Base-by-base conservation (phyloP, 2,888 invertebrate species). In the Sturmia bella region DNA sequence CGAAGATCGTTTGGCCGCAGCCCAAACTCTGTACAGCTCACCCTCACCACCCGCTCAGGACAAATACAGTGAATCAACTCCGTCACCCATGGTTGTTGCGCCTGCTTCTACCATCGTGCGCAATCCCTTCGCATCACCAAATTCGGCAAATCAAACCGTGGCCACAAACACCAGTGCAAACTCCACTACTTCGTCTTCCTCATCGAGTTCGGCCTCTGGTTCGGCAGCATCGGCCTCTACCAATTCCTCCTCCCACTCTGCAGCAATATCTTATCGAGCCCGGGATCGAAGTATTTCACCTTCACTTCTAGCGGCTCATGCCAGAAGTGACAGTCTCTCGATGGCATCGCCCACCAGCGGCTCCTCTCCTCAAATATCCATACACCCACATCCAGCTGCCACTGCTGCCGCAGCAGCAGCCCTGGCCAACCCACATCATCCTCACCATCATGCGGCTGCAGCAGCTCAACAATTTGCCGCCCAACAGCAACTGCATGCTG, bases 101-200 rank as follows among this genome's bases (percentile, higher is more conserved):
- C 87, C 89, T 72, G 87, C 90, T 0, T 89, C 90, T 3, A 89
- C 89, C 1, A 89, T 90, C 57, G 90, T 90, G 68, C 87, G 91
- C 50, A 90, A 90, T 87, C 90, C 90, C 7, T 90, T 90, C 13
- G 90, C 91, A 73, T 90, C 90, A 13, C 91, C 90, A 17, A 89
- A 90, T 77, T 88, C 81, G 17, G 63, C 13, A 9, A 68, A 70
- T 73, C 80, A 84, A 41, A 48, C 79, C 5, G 43, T 37, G 17
- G 48, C 73, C 9, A 54, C 66, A 59, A 45, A 45, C 17, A n/a
- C 48, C 15, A 66, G 50, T 54, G 77, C 61, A 68, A 50, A 79
- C 64, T 54, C 79, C 27, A 50, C 32, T 32, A 32, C 83, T 27
- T 59, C 84, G 56, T 83, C 83, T 78, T 68, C 85, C 54, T 63